Conservation (phyloP, 2,113 vertebrate genomes). For the Herpetotheres cachinnans region DNA sequence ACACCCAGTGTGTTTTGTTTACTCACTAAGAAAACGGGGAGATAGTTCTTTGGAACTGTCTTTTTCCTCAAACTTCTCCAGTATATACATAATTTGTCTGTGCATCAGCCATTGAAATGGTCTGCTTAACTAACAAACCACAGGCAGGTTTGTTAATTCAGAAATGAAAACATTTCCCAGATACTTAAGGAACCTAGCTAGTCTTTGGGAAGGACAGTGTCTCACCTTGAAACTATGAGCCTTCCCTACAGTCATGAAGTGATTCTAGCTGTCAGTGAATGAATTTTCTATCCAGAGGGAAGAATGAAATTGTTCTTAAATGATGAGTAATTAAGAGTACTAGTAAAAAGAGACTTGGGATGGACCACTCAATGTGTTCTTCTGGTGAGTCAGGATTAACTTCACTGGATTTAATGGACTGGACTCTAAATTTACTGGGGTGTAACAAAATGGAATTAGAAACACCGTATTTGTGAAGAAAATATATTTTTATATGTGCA, state of each 20-base stretch:
- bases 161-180: not conserved
- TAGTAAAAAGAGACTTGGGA: not conserved
- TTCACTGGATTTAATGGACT: not conserved
- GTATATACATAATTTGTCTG: not conserved
- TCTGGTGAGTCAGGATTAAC: not conserved
- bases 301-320: not conserved
- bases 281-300: not conserved
- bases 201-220: not conserved
- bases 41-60: not conserved
- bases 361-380: not conserved
- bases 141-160: not conserved
- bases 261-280: not conserved
- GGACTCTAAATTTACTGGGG: not conserved
- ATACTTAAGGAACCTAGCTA: not conserved
- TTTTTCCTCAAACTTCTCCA: not conserved
- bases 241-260: not conserved
- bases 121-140: not conserved
- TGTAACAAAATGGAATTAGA: not conserved
- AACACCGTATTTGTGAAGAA: not conserved
- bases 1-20: not conserved
- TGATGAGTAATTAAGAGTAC: not conserved
- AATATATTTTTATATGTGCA: not conserved
- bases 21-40: not conserved
- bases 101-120: not conserved
- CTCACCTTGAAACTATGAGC: not conserved